Evolutionary conservation across 2,888 invertebrate species (phyloP).

Genomic region (Pseudococcus jackbeardsleyi): DNA sequence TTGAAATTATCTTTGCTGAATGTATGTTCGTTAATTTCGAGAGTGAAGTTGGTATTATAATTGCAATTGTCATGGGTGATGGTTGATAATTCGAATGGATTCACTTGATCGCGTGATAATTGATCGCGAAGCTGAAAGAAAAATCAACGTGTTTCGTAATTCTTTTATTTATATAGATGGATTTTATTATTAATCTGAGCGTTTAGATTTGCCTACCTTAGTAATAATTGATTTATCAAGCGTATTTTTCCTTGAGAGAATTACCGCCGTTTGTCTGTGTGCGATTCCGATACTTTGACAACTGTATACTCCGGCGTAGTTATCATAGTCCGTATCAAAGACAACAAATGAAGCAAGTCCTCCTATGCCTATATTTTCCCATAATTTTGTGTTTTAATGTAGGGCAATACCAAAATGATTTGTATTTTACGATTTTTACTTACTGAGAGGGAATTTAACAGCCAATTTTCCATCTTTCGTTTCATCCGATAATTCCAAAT

Average conservation of each 20-base stretch:
- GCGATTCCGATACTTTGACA: constrained; percentile 84
- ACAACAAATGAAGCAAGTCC: constrained; percentile 83
- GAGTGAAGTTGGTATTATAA: constrained; percentile 70
- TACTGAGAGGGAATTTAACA: constrained; percentile 84
- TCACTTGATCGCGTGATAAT: constrained; percentile 77
- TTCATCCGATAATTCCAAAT: constrained; percentile 75
- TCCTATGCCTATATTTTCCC: constrained; percentile 75
- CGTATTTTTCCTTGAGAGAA: constrained; percentile 81
- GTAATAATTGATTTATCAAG: constrained; percentile 80
- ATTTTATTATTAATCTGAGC: neutral
- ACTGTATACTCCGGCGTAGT: constrained; percentile 83
- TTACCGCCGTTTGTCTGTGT: constrained; percentile 83
- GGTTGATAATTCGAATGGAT: constrained; percentile 82
- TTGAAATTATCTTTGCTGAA: constrained; percentile 82
- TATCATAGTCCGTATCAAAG: constrained; percentile 81
- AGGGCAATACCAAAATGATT: too few species aligned
- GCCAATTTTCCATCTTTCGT: constrained; percentile 80
- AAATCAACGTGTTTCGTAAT: neutral
- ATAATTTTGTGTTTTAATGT: neutral
- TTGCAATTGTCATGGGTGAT: constrained; percentile 79
- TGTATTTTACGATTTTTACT: constrained; percentile 70
- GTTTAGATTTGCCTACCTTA: constrained; percentile 72
- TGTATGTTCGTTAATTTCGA: constrained; percentile 82
- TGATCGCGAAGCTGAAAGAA: constrained; percentile 75
- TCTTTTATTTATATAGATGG: neutral